Evolutionary conservation across 1,140 invertebrate genomes (phyloP).

Genomic region (Catajapyx aquilonaris): DNA sequence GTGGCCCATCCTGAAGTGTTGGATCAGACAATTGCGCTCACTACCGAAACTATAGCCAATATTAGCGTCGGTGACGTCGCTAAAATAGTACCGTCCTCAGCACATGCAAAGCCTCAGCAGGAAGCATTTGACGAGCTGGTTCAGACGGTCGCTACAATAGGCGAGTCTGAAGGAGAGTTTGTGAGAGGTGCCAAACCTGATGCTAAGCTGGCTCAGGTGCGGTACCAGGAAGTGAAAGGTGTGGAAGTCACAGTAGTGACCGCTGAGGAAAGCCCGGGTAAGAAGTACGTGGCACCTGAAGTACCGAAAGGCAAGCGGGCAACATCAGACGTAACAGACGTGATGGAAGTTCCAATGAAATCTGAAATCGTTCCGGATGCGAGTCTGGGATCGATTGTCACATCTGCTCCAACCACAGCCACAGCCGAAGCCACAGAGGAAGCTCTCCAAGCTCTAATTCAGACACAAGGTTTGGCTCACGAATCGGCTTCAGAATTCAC

Average conservation of each 20-base stretch:
- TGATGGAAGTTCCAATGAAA: too few species aligned
- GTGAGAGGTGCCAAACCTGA: not conserved
- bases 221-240: not conserved
- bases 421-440: not conserved
- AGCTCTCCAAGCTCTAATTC: not conserved
- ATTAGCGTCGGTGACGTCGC: conserved; percentile 17
- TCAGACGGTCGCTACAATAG: conserved; percentile 19
- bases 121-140: conserved; percentile 26
- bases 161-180: not conserved
- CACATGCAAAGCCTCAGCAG: conserved; percentile 21
- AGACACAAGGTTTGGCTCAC: not conserved
- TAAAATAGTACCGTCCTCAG: conserved; percentile 12
- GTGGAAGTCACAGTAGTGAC: not conserved
- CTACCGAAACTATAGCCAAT: conserved; percentile 21
- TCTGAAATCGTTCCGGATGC: too few species aligned
- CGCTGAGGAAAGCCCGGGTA: not conserved
- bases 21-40: conserved; percentile 23
- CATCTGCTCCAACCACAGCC: too few species aligned
- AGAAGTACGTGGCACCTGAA: too few species aligned
- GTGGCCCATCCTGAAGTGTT: conserved; percentile 21
- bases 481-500: not conserved
- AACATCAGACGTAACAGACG: too few species aligned
- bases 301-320: too few species aligned
- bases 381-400: too few species aligned
- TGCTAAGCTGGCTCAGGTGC: not conserved